Percentiles rank a stretch among this genome's conserved stretches.
Evolutionary conservation across 2,888 invertebrate genomes (phyloP).

Genomic region (Rhodophaea formosa): DNA sequence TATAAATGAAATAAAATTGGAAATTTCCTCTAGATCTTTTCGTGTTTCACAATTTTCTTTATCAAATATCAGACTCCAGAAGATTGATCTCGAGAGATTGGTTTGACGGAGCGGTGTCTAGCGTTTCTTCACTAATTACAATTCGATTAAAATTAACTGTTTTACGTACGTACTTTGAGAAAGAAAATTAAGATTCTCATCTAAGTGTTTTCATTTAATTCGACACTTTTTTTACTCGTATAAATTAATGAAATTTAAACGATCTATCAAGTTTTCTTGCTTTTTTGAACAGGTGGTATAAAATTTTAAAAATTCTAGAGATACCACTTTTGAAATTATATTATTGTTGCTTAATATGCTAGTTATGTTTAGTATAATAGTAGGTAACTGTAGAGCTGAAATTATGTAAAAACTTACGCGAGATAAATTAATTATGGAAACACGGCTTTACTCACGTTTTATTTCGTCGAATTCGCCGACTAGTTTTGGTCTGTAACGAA

Average conservation of each 20-base stretch:
- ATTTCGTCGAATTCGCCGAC: too few species aligned
- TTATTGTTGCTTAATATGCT: too few species aligned
- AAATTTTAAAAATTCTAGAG: too few species aligned
- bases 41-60: neutral
- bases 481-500: too few species aligned
- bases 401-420: too few species aligned
- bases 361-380: too few species aligned
- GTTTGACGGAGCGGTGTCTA: neutral
- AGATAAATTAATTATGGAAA: too few species aligned
- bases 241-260: neutral
- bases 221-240: neutral
- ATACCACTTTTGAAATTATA: too few species aligned
- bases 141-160: slow-evolving; percentile 1
- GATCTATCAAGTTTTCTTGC: too few species aligned
- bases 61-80: neutral
- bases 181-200: neutral
- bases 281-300: too few species aligned
- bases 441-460: too few species aligned
- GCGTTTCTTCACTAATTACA: neutral
- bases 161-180: neutral
- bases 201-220: neutral
- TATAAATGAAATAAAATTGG: slow-evolving; percentile 1
- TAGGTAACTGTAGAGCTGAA: too few species aligned
- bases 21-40: neutral
- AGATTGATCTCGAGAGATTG: neutral